Evolutionary conservation across 2,888 invertebrate genomes (phyloP), one percentile per base, ranked within the genome.

Genomic region (Caenorhabditis sp.): DNA sequence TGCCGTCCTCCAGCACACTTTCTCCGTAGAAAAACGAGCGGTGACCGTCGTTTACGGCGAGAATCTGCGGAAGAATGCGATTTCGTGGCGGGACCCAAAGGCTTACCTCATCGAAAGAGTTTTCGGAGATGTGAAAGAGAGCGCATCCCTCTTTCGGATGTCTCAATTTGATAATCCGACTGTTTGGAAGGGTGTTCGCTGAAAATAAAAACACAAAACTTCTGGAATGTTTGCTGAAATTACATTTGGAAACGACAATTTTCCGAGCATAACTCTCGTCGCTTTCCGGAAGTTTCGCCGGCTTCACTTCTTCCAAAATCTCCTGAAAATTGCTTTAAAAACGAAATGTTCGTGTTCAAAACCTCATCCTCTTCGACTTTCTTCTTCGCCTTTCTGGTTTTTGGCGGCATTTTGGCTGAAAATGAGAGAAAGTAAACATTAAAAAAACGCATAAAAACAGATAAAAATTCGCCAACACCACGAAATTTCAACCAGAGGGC

Each of bases 11-110:
- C 13, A 85, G 70, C 22, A 85, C 74, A 15, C 75, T 61, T n/a
- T 86, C 82, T 4, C 85, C 86, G 59, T 72, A 80, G 66, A 85
- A 85, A 48, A 80, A 81, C 24, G 82, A 83, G 6, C 85, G 82
- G 17, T 76, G 62, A 24, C 80, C 81, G 20, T 83, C 80, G 22
- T 79, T 81, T 22, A 83, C 30, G 9, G 62, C 62, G 39, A 85
- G 24, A 17, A 85, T 46, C 80, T 85, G 59, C 13, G 35, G 15
- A 6, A 15, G 32, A 45, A 15, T 27, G 8, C n/a, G n/a, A 2
- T 8, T 24, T 53, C 35, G n/a, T 46, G 7, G n/a, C 20, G 27
- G 13, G n/a, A 48, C 22, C 9, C 27, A 9, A 9, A 20, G 2
- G 22, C 37, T 15, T 13, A 83, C 83, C 81, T 84, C 84, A 45